A percentile compares a stretch with the other conserved stretches of the same genome.
Conservation (phyloP, 2,888 invertebrate genomes). For the Zele albiditarsus region DNA sequence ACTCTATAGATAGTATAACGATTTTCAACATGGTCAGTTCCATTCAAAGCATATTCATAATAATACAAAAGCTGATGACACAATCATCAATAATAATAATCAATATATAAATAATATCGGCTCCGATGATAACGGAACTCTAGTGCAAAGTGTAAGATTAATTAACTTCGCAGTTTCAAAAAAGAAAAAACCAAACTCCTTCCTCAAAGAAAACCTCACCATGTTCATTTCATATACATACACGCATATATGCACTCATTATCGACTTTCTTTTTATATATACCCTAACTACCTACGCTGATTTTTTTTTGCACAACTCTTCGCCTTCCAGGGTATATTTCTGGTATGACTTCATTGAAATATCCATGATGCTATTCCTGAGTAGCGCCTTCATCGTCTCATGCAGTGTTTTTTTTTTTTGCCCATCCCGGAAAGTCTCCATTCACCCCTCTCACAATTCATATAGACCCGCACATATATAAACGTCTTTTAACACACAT, state of each 20-base stretch:
- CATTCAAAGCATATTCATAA: too few relatives aligned
- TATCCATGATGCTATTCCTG: slow-evolving; percentile 26
- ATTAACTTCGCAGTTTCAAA: too few relatives aligned
- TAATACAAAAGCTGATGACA: too few relatives aligned
- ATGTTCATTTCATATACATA: not conserved
- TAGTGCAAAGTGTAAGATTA: too few relatives aligned
- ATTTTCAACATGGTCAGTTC: too few relatives aligned
- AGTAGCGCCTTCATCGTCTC: not conserved
- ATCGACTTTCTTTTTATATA: not conserved
- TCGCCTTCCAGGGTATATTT: slow-evolving; percentile 13
- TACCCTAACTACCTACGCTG: not conserved
- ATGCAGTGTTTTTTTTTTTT: not conserved
- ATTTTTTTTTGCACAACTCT: not conserved
- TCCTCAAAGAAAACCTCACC: not conserved
- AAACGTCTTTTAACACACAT: not conserved
- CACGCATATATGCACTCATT: not conserved
- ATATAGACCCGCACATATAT: not conserved
- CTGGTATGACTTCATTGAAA: slow-evolving; percentile 17
- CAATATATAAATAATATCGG: too few relatives aligned
- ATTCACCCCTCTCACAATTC: not conserved
- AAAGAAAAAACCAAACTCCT: too few relatives aligned
- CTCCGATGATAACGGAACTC: too few relatives aligned
- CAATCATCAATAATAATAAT: too few relatives aligned
- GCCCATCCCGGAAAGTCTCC: not conserved
- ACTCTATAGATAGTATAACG: too few relatives aligned